phyloP scores from a whole-genome alignment of 2,888 invertebrate genomes.

The Nymphalis polychloros region DNA sequence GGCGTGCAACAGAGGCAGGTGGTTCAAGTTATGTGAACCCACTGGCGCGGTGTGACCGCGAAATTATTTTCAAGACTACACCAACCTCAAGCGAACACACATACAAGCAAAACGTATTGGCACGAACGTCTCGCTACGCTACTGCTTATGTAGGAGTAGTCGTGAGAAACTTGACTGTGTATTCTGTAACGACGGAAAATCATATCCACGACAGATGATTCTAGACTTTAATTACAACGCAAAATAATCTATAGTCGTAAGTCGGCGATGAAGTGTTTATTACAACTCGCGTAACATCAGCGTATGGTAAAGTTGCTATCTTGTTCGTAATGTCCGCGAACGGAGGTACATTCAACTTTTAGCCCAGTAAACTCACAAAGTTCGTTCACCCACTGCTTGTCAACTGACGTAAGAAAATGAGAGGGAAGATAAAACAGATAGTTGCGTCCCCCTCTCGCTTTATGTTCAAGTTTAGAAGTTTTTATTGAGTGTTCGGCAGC shows the following conservation, averaged over 20 bases:
- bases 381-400: slow-evolving; percentile 82
- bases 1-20: slow-evolving; percentile 79
- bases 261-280: slow-evolving; percentile 58
- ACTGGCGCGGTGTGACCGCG: slow-evolving; percentile 79
- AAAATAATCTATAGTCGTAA: slow-evolving; percentile 46
- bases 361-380: slow-evolving; percentile 81
- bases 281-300: slow-evolving; percentile 47
- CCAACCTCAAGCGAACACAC: slow-evolving; percentile 69
- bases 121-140: slow-evolving; percentile 72
- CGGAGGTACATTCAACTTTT: slow-evolving; percentile 82
- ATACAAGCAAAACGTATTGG: slow-evolving; percentile 51
- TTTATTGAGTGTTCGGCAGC: slow-evolving; percentile 72
- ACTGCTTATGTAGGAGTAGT: slow-evolving; percentile 70
- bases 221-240: slow-evolving; percentile 47
- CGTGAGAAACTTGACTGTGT: slow-evolving; percentile 76
- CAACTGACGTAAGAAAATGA: slow-evolving; percentile 78
- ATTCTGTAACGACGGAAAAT: slow-evolving; percentile 52
- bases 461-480: slow-evolving; percentile 75
- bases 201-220: slow-evolving; percentile 45
- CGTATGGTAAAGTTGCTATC: slow-evolving; percentile 80
- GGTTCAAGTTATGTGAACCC: slow-evolving; percentile 78
- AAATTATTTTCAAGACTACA: slow-evolving; percentile 82
- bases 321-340: slow-evolving; percentile 82
- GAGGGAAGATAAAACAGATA: slow-evolving; percentile 61
- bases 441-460: slow-evolving; percentile 60